A percentile compares a stretch with the other conserved stretches of the same genome.
Evolutionary conservation across 1,140 invertebrate genomes (phyloP).

Genomic region (Lithobius niger): DNA sequence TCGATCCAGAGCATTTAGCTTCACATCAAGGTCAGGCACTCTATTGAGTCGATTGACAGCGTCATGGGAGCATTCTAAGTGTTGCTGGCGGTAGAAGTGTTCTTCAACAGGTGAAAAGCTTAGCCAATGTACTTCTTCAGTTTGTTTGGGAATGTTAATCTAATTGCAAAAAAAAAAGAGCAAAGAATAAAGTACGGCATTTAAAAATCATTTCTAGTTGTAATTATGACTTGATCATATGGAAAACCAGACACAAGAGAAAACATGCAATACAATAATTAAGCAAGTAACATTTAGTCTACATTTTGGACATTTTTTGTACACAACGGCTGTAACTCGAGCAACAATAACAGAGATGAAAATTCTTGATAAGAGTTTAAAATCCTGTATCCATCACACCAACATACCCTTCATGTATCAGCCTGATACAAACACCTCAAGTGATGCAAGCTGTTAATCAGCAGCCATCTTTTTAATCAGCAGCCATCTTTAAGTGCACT

Average conservation of each 20-base stretch:
- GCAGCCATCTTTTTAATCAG: too few species aligned
- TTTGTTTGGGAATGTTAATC: conserved; percentile 36
- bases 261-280: too few species aligned
- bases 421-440: too few species aligned
- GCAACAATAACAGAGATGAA: too few species aligned
- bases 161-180: conserved; percentile 18
- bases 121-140: conserved; percentile 36
- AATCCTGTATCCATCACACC: too few species aligned
- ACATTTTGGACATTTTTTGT: too few species aligned
- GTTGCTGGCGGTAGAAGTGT: conserved; percentile 42
- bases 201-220: conserved; percentile 11
- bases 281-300: too few species aligned
- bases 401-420: too few species aligned
- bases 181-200: conserved; percentile 13
- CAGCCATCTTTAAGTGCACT: too few species aligned
- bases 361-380: too few species aligned
- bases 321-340: too few species aligned
- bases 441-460: too few species aligned
- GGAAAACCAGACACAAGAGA: conserved; percentile 1
- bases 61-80: conserved; percentile 30
- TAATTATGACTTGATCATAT: conserved; percentile 17
- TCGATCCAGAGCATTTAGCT: conserved; percentile 33
- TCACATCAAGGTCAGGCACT: conserved; percentile 26
- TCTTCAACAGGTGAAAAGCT: conserved; percentile 45
- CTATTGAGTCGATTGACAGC: conserved; percentile 28